Conservation (phyloP, 2,797 vertebrate species). For the Labeo calbasu region DNA sequence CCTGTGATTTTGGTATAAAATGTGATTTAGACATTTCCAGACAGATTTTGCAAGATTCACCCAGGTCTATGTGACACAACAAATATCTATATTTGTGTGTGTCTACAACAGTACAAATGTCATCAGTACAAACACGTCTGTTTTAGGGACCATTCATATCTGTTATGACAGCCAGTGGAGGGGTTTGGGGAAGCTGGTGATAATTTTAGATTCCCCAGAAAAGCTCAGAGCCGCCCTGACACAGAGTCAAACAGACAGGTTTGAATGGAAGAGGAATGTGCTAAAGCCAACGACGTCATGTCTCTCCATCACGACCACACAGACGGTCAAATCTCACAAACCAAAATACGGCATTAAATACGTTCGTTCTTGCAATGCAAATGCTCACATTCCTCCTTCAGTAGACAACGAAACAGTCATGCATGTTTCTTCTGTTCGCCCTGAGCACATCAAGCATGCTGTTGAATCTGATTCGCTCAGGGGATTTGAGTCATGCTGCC, state of each 20-base stretch:
- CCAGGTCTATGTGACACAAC: neutral
- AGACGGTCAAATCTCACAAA: conserved; percentile 1
- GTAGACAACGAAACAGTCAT: neutral
- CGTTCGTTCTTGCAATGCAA: neutral
- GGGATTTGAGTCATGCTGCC: conserved; percentile 24
- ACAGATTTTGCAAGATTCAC: neutral
- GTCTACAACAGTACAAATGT: neutral
- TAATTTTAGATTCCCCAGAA: conserved; percentile 45
- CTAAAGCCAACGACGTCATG: conserved; percentile 6
- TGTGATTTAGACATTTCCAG: neutral
- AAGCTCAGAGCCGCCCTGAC: neutral
- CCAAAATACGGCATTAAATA: neutral
- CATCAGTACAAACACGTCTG: neutral
- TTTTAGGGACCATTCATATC: conserved; percentile 43
- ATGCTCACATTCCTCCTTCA: neutral
- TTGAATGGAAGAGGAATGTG: conserved; percentile 27
- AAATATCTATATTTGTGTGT: neutral
- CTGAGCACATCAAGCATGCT: neutral
- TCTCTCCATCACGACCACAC: neutral
- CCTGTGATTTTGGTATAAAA: neutral
- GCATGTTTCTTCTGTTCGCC: neutral
- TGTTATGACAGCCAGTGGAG: conserved; percentile 46
- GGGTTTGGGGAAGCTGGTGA: conserved; percentile 35
- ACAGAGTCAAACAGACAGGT: conserved; percentile 24
- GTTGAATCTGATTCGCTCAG: conserved; percentile 1